Percentiles rank a stretch among this genome's conserved stretches.
Evolutionary conservation across 2,113 vertebrate genomes (phyloP).

Genomic region (Larimichthys crocea): DNA sequence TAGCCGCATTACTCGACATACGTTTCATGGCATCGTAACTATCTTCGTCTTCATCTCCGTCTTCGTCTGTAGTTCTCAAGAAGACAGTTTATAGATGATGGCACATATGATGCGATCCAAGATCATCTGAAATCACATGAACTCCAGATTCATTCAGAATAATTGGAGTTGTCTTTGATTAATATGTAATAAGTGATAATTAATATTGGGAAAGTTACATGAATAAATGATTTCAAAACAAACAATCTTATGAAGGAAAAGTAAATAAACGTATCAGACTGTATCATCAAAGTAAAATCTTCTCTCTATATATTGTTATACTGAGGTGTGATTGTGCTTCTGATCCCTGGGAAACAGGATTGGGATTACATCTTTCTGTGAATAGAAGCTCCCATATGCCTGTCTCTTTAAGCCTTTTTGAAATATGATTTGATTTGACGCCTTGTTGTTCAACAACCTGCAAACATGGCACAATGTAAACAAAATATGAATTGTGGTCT

Average conservation of each 20-base stretch:
- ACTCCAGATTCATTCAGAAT: neutral
- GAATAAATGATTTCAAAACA: no score
- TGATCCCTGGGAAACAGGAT: constrained; percentile 62
- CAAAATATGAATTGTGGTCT: neutral
- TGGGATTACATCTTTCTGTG: constrained; percentile 58
- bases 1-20: constrained; percentile 49
- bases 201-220: no score
- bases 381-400: constrained; percentile 55
- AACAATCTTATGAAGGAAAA: neutral
- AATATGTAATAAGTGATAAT: no score
- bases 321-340: constrained; percentile 62
- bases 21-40: constrained; percentile 1
- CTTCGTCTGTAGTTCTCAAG: constrained; percentile 21
- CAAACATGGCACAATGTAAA: neutral
- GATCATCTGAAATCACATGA: constrained; percentile 58
- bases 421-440: constrained; percentile 48
- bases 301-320: constrained; percentile 3
- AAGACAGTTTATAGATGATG: constrained; percentile 43
- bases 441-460: constrained; percentile 50
- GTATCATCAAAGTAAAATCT: no score
- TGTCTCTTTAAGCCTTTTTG: constrained; percentile 51
- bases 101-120: constrained; percentile 63
- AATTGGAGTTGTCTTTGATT: neutral
- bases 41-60: constrained; percentile 6
- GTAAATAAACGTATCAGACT: no score